phyloP scores from a whole-genome alignment of 2,888 invertebrate genomes.

The Allygus modestus region DNA sequence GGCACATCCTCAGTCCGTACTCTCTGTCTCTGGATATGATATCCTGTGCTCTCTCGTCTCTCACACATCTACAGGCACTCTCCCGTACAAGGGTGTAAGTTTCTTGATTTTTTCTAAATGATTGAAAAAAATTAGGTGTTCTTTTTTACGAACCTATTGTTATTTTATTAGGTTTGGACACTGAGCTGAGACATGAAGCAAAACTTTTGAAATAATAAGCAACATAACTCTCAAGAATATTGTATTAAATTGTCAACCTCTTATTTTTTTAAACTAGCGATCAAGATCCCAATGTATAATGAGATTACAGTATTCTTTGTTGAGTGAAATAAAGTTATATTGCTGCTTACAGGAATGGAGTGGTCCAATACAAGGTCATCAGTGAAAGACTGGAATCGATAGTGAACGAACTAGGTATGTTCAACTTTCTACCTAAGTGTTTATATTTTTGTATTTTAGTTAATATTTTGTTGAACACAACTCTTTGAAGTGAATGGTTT shows the following conservation, averaged over 20 bases:
- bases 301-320: neutral
- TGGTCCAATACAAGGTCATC: slow-evolving; percentile 32
- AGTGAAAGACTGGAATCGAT: slow-evolving; percentile 1
- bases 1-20: slow-evolving; percentile 80
- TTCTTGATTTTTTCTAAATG: neutral
- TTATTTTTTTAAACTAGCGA: too few relatives aligned
- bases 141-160: too few relatives aligned
- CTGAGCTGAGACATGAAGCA: too few relatives aligned
- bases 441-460: neutral
- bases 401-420: slow-evolving; percentile 50
- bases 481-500: too few relatives aligned
- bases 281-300: too few relatives aligned
- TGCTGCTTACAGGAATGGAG: slow-evolving; percentile 54
- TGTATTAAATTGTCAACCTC: too few relatives aligned
- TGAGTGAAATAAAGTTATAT: neutral
- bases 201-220: too few relatives aligned
- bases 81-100: slow-evolving; percentile 51
- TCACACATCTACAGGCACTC: slow-evolving; percentile 52
- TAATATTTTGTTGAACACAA: neutral
- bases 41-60: slow-evolving; percentile 59
- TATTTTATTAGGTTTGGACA: too few relatives aligned
- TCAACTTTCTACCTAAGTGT: neutral
- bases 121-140: neutral
- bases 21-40: slow-evolving; percentile 83
- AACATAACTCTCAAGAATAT: too few relatives aligned